phyloP scores from a whole-genome alignment of 2,797 vertebrate genomes.

The Peromyscus melanophrys region DNA sequence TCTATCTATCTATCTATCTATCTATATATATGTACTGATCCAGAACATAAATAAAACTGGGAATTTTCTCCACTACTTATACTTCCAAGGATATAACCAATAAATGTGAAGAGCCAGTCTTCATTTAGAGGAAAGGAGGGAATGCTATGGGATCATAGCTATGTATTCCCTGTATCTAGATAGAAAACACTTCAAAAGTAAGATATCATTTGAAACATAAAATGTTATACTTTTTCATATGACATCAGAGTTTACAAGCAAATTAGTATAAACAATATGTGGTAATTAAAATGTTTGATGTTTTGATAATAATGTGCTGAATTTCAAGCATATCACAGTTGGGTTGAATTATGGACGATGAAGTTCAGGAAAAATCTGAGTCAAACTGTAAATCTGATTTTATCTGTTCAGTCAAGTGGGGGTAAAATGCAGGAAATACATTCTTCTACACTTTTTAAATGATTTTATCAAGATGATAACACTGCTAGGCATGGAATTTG shows the following conservation, averaged over 20 bases:
- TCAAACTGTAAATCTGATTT: not conserved
- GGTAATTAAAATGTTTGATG: not conserved
- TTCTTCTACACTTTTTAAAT: not conserved
- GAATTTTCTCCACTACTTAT: not conserved
- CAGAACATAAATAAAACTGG: not conserved
- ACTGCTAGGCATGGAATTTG: not conserved
- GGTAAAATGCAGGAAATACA: not conserved
- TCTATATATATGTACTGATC: not conserved
- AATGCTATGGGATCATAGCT: not conserved
- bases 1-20: not conserved
- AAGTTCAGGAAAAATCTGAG: not conserved
- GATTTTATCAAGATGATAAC: not conserved
- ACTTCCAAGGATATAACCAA: not conserved
- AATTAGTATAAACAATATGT: not conserved
- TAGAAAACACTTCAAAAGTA: not conserved
- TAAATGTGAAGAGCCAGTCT: not conserved
- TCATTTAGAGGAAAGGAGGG: not conserved
- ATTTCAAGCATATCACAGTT: not conserved
- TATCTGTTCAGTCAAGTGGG: not conserved
- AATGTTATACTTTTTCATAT: not conserved
- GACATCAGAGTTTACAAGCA: conserved; percentile 26
- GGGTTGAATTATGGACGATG: not conserved
- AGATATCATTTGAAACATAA: not conserved
- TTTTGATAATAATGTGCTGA: not conserved
- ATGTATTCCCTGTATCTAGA: not conserved